These are phyloP conservation scores for Stenchaetothrips biformis DNA, from an alignment of 2,888 invertebrate genomes.

Conservation along the genomic window DNA sequence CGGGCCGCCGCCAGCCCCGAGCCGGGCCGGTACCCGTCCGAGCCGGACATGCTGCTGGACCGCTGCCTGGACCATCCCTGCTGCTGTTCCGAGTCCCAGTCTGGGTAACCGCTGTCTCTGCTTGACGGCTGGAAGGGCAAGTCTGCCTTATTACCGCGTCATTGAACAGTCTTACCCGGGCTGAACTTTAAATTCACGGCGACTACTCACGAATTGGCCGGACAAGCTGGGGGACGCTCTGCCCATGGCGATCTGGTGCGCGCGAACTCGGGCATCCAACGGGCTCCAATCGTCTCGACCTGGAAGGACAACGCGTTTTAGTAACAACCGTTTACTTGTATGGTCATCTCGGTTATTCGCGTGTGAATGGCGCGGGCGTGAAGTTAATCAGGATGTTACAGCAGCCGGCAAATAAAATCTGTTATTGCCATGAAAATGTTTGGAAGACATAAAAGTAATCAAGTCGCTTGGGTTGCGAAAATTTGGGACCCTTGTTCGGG, in stretches of 20 bases:
- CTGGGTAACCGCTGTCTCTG: conserved; percentile 48
- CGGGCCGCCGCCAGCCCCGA: neutral
- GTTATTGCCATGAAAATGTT: too few species aligned
- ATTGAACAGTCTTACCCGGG: neutral
- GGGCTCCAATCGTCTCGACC: conserved; percentile 1
- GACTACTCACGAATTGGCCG: neutral
- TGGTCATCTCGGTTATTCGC: too few species aligned
- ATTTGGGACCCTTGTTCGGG: too few species aligned
- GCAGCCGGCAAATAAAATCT: too few species aligned
- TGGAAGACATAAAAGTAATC: too few species aligned
- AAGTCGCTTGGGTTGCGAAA: too few species aligned
- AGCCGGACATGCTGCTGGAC: conserved; percentile 46
- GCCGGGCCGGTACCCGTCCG: conserved; percentile 38
- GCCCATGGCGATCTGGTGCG: conserved; percentile 11
- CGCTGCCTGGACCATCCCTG: conserved; percentile 39
- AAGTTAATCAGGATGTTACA: too few species aligned
- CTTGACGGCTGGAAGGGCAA: conserved; percentile 44
- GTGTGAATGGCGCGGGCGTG: too few species aligned
- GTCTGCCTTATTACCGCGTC: neutral
- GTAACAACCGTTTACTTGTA: too few species aligned
- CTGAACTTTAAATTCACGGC: too few species aligned
- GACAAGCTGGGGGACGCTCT: neutral
- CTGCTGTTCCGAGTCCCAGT: conserved; percentile 46
- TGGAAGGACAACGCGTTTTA: neutral
- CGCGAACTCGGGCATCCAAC: neutral